Evolutionary conservation across 2,113 vertebrate species (phyloP), one percentile per base, ranked within the genome.

Genomic region (Xenopus laevis): DNA sequence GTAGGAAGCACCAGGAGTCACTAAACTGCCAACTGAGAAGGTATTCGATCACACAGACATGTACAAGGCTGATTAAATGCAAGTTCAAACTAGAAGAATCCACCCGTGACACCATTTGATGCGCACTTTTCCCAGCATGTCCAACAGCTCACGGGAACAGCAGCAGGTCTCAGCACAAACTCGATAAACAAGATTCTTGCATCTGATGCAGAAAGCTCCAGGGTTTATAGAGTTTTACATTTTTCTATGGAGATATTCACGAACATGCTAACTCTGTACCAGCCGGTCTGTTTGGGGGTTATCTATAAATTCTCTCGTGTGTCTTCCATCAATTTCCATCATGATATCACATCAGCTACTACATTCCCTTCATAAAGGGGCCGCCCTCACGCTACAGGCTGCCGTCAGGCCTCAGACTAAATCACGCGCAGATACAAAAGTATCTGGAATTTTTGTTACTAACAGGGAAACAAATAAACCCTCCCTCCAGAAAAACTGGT

Each of bases 101-200:
- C 11, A 50, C 47, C 47, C 47, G 15, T 50, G 47, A 13, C 11
- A 50, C 12, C 11, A 50, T 16, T 50, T 13, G 11, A 13, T 50
- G 55, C 55, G 1, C 17, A 13, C 55, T 58, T 27, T 27, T 60
- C 58, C 11, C 21, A 13, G 58, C 21, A 60, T 27, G 7, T 55
- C 10, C 33, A 7, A 23, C 58, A 60, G 58, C 21, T 23, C 16
- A 45, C 33, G 33, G 33, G 33, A 40, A 40, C n/a, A 59, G 16
- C 30, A 66, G 45, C 63, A 74, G 20, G 18, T 45, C 18, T 23
- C n/a, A 45, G 52, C 10, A 59, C 9, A 66, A 73, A 66, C 71
- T 52, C 57, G 63, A 46, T 47, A 53, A 65, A 55, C 71, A 66
- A 60, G 72, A 74, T 68, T 58, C 63, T 21, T 73, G 62, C 52